Base-by-base conservation (phyloP, 2,113 vertebrate species). In the Colossoma macropomum region DNA sequence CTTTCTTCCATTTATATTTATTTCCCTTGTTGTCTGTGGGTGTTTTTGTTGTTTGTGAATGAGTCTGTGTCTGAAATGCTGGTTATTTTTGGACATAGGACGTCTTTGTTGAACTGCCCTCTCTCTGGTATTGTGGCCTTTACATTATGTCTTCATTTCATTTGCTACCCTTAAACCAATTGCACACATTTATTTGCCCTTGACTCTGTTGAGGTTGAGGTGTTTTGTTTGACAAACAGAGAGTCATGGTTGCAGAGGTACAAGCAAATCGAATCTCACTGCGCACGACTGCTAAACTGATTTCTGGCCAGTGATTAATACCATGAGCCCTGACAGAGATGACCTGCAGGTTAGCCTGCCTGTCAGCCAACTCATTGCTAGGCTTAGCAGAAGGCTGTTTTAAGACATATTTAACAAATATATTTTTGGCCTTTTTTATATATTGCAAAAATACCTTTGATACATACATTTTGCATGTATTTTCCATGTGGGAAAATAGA, bases 251-350 rank as follows among this genome's bases (percentile, higher is more conserved):
- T 72, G 41, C 73, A 56, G 65, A 77, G 74, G 74, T 65, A 75
- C 65, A 80, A 70, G 34, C 71, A 70, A 83, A 84, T 86, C 74
- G 60, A 86, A 83, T 72, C 77, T 76, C 21, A 56, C 81, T 66
- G 65, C 62, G 62, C 76, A 75, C 34, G 34, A 68, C n/a, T 63
- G 75, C 73, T 71, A 77, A 77, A 63, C 34, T 34, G 68, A 59
- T 77, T 85, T 77, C 81, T 83, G 59, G n/a, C 74, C 45, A 13
- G n/a, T 77, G 74, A 83, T 82, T 75, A 76, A 82, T 76, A 82
- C 30, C 59, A 48, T 62, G 59, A 68, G 73, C 62, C 32, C 73
- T 10, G 73, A 34, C 17, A 66, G 4, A 60, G 65, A 75, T 83
- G 41, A 25, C 21, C 66, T 0, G 19, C 66, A 69, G 30, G 38